Percentiles rank a stretch among this genome's conserved stretches.
phyloP scores from a whole-genome alignment of 2,888 invertebrate species.

The Sarcophaga caerulescens region DNA sequence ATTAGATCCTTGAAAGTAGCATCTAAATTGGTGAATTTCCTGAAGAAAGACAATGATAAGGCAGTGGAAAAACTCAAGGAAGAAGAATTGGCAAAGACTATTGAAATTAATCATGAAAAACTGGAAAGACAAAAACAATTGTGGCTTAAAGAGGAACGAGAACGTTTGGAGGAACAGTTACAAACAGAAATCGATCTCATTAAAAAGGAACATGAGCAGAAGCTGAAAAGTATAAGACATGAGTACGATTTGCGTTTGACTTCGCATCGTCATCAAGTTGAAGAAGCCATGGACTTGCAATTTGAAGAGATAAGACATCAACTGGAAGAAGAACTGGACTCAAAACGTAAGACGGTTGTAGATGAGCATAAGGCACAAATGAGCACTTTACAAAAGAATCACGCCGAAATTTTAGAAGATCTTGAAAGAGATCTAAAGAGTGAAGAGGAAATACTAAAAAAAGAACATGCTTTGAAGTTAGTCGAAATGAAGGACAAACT shows the following conservation, averaged over 20 bases:
- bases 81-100: conserved; percentile 70
- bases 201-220: conserved; percentile 78
- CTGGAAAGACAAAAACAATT: conserved; percentile 81
- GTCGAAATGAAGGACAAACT: conserved; percentile 85
- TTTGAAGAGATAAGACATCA: conserved; percentile 78
- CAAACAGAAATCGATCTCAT: conserved; percentile 75
- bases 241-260: conserved; percentile 79
- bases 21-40: conserved; percentile 74
- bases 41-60: conserved; percentile 71
- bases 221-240: conserved; percentile 79
- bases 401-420: conserved; percentile 79
- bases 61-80: conserved; percentile 43
- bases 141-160: conserved; percentile 81
- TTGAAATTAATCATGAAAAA: conserved; percentile 72
- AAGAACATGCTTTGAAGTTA: conserved; percentile 86
- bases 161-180: conserved; percentile 78
- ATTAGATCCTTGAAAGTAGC: conserved; percentile 75
- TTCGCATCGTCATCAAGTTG: conserved; percentile 82
- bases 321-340: conserved; percentile 81
- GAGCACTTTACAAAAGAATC: conserved; percentile 79
- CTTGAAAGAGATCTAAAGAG: conserved; percentile 80
- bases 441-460: conserved; percentile 86
- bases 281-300: conserved; percentile 81
- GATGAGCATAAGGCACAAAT: conserved; percentile 82
- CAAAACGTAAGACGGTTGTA: conserved; percentile 82